phyloP scores from a whole-genome alignment of 2,888 invertebrate species.

The Euproctis similis region DNA sequence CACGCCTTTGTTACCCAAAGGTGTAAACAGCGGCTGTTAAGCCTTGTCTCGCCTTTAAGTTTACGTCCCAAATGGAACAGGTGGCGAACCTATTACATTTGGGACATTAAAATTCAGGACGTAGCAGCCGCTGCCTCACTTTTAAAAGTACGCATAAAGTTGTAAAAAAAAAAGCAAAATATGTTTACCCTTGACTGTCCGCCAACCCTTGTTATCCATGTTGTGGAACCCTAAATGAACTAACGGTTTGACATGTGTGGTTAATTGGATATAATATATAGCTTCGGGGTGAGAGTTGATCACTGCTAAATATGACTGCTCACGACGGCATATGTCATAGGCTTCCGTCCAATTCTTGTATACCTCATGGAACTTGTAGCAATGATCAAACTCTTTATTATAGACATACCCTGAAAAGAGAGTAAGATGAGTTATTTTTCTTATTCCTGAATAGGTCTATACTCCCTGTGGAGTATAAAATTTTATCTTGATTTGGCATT shows the following conservation, averaged over 20 bases:
- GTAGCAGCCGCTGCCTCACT: too few species aligned
- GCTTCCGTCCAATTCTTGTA: slow-evolving; percentile 52
- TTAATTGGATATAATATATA: slow-evolving; percentile 7
- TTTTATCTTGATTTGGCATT: too few species aligned
- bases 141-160: too few species aligned
- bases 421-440: neutral
- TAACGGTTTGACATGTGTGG: slow-evolving; percentile 25
- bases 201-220: slow-evolving; percentile 29
- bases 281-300: slow-evolving; percentile 44
- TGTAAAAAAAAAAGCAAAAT: neutral
- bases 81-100: too few species aligned
- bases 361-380: slow-evolving; percentile 50
- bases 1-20: too few species aligned
- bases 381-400: slow-evolving; percentile 24
- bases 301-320: slow-evolving; percentile 46
- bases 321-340: slow-evolving; percentile 37
- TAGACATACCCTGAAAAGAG: slow-evolving; percentile 2
- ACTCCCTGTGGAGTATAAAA: too few species aligned
- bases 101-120: too few species aligned
- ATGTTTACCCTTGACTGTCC: slow-evolving; percentile 4
- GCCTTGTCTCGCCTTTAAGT: too few species aligned
- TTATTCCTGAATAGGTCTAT: too few species aligned
- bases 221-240: slow-evolving; percentile 32
- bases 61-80: too few species aligned
- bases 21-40: too few species aligned